A percentile compares a stretch with the other conserved stretches of the same genome.
These are phyloP conservation scores for Holotrichia oblita DNA, from an alignment of 1,140 invertebrate genomes.

Conservation along the genomic window DNA sequence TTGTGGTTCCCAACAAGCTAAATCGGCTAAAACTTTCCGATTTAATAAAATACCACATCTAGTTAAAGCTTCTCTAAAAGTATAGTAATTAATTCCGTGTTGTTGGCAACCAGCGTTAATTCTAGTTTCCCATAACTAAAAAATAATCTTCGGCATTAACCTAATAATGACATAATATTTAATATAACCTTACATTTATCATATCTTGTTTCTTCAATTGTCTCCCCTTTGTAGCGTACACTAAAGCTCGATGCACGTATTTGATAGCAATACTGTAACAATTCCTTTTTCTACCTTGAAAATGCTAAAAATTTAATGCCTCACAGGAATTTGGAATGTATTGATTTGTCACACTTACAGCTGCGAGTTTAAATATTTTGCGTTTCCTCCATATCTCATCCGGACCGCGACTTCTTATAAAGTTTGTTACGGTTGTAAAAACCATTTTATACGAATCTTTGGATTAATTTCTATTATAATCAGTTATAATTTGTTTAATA, in stretches of 20 bases:
- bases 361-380: constrained; percentile 78
- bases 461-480: neutral
- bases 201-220: constrained; percentile 76
- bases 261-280: constrained; percentile 81
- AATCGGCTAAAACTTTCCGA: constrained; percentile 78
- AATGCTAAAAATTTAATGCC: constrained; percentile 68
- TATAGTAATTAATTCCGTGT: constrained; percentile 71
- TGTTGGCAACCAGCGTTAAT: constrained; percentile 76
- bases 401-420: constrained; percentile 71
- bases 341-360: constrained; percentile 63
- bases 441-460: constrained; percentile 67
- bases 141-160: constrained; percentile 50
- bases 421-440: constrained; percentile 67
- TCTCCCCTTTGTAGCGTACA: constrained; percentile 74
- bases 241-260: constrained; percentile 75
- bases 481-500: neutral
- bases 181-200: constrained; percentile 64
- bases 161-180: neutral
- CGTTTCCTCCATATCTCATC: constrained; percentile 87
- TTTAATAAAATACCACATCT: constrained; percentile 74
- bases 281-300: constrained; percentile 76
- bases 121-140: constrained; percentile 77
- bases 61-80: constrained; percentile 73
- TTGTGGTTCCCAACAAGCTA: constrained; percentile 89
- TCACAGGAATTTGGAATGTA: constrained; percentile 46